Evolutionary conservation across 1,140 invertebrate genomes (phyloP), one percentile per base, ranked within the genome.

Genomic region (Dreissena polymorpha): DNA sequence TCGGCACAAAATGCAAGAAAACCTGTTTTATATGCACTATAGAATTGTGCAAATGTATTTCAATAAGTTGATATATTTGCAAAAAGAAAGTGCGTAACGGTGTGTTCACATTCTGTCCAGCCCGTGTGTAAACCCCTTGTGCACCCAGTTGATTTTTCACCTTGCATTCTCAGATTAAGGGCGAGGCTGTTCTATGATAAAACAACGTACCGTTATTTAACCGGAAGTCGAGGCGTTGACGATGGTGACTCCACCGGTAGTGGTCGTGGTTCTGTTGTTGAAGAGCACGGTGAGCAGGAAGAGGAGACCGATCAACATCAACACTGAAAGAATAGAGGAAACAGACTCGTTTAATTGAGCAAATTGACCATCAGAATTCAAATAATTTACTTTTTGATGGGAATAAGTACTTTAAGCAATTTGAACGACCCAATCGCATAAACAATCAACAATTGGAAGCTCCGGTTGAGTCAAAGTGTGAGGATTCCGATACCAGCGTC

Each of bases 201-300:
- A 39, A 39, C 39, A 39, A 39, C 39, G 39, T 39, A 39, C 39
- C 39, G 39, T 39, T 39, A 23, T 23, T 75, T 75, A 75, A 64
- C 73, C 73, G 25, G 73, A 49, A 18, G 73, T 39, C 13, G 73
- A 75, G 39, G 25, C 73, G 60, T 63, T 64, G 10, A 49, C 27
- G 27, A 75, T 64, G 23, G 73, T 75, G 18, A 75, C 53, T 39
- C 53, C 60, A 29, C 71, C 71, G 57, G 23, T 57, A 10, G 5
- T 64, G 73, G 23, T 75, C 16, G 21, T 25, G 60, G 49, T 75
- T 55, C 49, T 64, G 55, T 64, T 75, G 25, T 14, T 29, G 57
- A 75, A 75, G 14, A 75, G 29, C 53, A 64, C 18, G 0, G 64
- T 53, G 73, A 75, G 60, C 13, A 75, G 14, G 55, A 75, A 63